These are phyloP conservation scores for Ameiurus melas DNA, from an alignment of 2,113 vertebrate genomes.

Conservation along the genomic window DNA sequence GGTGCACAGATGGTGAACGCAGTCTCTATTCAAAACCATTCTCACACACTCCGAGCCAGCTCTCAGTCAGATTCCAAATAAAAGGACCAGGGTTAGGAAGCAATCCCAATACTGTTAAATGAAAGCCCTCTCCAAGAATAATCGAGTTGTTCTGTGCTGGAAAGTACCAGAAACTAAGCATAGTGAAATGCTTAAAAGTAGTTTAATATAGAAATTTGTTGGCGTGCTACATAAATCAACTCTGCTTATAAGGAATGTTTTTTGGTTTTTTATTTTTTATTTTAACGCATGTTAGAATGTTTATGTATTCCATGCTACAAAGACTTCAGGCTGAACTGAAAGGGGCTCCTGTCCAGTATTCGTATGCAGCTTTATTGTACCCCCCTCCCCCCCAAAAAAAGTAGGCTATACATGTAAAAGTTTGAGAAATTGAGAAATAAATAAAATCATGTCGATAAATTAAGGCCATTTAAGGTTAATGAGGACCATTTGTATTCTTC, in stretches of 20 bases:
- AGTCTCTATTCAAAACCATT: conserved; percentile 12
- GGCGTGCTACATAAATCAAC: background rate
- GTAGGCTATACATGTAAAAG: background rate
- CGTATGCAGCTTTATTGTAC: too few species aligned
- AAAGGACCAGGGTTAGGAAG: background rate
- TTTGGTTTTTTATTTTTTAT: too few species aligned
- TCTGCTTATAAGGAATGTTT: background rate
- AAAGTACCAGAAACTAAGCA: background rate
- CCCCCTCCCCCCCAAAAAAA: background rate
- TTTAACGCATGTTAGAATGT: too few species aligned
- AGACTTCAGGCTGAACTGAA: background rate
- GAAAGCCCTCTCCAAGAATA: background rate
- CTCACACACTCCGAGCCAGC: background rate
- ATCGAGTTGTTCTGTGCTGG: background rate
- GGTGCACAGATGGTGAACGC: conserved; percentile 28
- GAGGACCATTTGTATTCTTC: background rate
- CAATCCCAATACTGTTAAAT: background rate
- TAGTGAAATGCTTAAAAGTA: background rate
- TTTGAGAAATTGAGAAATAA: background rate
- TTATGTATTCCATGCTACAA: background rate
- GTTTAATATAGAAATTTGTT: background rate
- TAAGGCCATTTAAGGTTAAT: background rate
- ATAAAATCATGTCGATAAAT: background rate
- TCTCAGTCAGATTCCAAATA: background rate
- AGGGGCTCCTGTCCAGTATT: background rate